Base-by-base conservation (phyloP, 2,113 vertebrate species). In the Falcunculus frontatus region DNA sequence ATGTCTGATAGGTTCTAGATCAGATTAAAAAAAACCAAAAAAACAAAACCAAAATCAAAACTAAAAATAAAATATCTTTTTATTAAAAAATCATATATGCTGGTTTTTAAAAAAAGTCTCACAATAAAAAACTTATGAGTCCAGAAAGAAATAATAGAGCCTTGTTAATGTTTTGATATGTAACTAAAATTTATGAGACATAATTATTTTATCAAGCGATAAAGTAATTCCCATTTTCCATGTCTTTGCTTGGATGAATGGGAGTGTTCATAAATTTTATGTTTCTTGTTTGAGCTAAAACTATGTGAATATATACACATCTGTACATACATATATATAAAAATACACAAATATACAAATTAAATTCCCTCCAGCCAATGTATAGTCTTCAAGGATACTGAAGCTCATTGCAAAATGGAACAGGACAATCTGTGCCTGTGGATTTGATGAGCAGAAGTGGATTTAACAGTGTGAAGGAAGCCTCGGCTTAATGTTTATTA, bases 31-130 rank as follows among this genome's bases (percentile, higher is more conserved):
- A 56, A 39, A 16, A 26, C 30, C 44, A 49, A 49, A 49, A 8
- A 4, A 23, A 25, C 30, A 27, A 17, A 59, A 37, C n/a, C 19
- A 35, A 65, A 56, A 53, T 1, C 9, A 15, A 7, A 49, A 2
- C 7, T 18, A 14, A n/a, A 46, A 23, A 1, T 3, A 17, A 13
- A 35, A 18, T 1, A 4, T 47, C 2, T 60, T 69, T 93, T 39
- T 35, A 21, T 15, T 2, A 39, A 46, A 46, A 39, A 32, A 3
- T 1, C 1, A 42, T 20, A 30, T 17, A 26, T 32, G 6, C 0
- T 35, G 13, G 53, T 78, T 62, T 52, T 9, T 3, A 1, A 30
- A 16, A 70, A 64, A 50, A 46, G 3, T 37, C 2, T 4, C 7
- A 44, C 7, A 27, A 9, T n/a, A 55, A 4, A 59, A 91, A 81